Evolutionary conservation across 2,797 vertebrate species (phyloP).

Genomic region (Halcyon smyrnensis): DNA sequence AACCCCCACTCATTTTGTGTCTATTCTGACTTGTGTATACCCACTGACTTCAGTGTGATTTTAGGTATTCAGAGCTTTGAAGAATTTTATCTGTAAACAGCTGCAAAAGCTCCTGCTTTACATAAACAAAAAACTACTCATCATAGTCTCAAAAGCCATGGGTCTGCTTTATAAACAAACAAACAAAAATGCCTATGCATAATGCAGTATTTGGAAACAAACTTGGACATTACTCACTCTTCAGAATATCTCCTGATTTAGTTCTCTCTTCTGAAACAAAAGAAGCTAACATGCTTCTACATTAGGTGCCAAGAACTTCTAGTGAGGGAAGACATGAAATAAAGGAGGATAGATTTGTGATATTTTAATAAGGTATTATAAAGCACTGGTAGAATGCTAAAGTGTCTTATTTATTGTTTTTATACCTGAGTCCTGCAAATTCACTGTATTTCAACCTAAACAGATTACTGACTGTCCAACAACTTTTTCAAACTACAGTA

Average conservation of each 20-base stretch:
- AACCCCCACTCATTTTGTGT: background rate
- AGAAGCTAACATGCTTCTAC: background rate
- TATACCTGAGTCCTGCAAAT: background rate
- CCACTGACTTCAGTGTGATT: background rate
- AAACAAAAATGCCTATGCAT: background rate
- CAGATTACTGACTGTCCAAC: background rate
- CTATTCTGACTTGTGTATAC: background rate
- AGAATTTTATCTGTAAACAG: conserved; percentile 22
- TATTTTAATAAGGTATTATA: background rate
- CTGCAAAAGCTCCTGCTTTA: conserved; percentile 23
- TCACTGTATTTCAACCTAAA: background rate
- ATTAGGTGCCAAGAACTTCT: background rate
- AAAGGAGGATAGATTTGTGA: background rate
- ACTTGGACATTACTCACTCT: background rate
- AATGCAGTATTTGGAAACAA: conserved; percentile 45
- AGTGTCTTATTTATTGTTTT: background rate
- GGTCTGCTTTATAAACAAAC: conserved; percentile 42
- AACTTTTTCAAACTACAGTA: background rate
- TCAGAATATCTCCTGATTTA: background rate
- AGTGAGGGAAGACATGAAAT: background rate
- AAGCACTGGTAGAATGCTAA: background rate
- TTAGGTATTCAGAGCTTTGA: background rate
- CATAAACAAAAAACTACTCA: background rate
- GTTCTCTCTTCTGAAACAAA: background rate
- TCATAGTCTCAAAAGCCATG: background rate